Conservation (phyloP, 2,888 invertebrate species). For the Oasisia sp. region DNA sequence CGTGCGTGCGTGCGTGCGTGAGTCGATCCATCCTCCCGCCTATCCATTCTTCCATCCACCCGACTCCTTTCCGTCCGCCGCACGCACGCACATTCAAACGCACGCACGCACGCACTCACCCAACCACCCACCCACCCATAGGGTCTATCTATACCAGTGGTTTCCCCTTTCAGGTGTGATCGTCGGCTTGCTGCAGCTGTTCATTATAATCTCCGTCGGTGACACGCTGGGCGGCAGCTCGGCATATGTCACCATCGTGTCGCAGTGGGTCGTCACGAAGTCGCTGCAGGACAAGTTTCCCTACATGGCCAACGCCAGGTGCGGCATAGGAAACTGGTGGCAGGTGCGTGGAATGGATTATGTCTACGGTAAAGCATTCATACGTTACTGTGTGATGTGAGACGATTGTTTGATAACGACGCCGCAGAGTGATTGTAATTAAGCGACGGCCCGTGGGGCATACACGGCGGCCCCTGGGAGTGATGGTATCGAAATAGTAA, state of each 20-base stretch:
- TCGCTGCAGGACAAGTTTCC: conserved; percentile 48
- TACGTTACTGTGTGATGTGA: not conserved
- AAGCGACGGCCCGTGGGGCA: no score
- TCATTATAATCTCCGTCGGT: conserved; percentile 48
- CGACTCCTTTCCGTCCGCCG: no score
- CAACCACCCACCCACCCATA: not conserved
- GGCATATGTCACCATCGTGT: conserved; percentile 54
- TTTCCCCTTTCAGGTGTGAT: conserved; percentile 45
- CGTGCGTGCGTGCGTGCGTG: no score
- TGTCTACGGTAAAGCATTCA: not conserved
- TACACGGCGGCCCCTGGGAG: no score
- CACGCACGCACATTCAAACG: no score
- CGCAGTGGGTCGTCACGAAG: conserved; percentile 53
- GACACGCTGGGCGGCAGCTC: conserved; percentile 58
- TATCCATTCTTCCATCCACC: not conserved
- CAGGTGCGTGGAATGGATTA: conserved; percentile 38
- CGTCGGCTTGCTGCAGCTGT: conserved; percentile 54
- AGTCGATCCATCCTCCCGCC: not conserved
- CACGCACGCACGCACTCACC: not conserved
- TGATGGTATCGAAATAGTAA: no score
- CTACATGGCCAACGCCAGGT: conserved; percentile 47
- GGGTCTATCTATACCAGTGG: not conserved
- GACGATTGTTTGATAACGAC: no score
- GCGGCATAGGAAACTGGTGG: conserved; percentile 55
- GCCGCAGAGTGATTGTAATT: no score